Base-by-base conservation (phyloP, 2,888 invertebrate species). In the Drosophila mettleri region DNA sequence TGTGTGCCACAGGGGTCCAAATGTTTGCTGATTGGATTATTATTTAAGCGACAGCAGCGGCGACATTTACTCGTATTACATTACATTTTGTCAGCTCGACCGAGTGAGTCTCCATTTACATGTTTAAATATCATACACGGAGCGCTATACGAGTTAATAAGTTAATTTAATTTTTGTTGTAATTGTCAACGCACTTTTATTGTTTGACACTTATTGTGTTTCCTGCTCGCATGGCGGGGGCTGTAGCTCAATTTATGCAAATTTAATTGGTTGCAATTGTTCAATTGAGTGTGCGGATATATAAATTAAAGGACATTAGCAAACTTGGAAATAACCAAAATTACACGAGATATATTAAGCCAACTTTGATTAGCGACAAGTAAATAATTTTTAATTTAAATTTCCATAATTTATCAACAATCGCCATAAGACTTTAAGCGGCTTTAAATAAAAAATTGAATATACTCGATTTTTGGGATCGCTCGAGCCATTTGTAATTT, bases 11-110 rank as follows among this genome's bases (percentile, higher is more conserved):
- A 38, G 63, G 53, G 60, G 36, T 33, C n/a, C 54, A 65, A 80
- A 74, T 86, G 87, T 86, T 86, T 84, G 71, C 72, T 86, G 85
- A 89, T 85, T 88, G 89, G 85, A 85, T 89, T 85, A 89, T 85
- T 85, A 82, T 89, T 85, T 88, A 87, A 85, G 66, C 71, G 73
- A 66, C 74, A 78, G 46, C 27, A 38, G 34, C 52, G 52, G 34
- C 52, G 52, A 64, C 80, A 77, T 83, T 84, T 84, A 65, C 69
- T 62, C 74, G 81, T 83, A 88, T 83, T 80, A 88, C 74, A 83
- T 83, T 84, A 77, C 85, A 78, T 77, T 86, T 77, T 80, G 88
- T 78, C 88, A 74, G 78, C 54, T 49, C 54, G 22, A 22, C 29
- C 43, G 18, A 31, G 6, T 6, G 48, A n/a, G 34, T 45, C 57